phyloP scores from a whole-genome alignment of 2,888 invertebrate species.

The Adineta ricciae region DNA sequence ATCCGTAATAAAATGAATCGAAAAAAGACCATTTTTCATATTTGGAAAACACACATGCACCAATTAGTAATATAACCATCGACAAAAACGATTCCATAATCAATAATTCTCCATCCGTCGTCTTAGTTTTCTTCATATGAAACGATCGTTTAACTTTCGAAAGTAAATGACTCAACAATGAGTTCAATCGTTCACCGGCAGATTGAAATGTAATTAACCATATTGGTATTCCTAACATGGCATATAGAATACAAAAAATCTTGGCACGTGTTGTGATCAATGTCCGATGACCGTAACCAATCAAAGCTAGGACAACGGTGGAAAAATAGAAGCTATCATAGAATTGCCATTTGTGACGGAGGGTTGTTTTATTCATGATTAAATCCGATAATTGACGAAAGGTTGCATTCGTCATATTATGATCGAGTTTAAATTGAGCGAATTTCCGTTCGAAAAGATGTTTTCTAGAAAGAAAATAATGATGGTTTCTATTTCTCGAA shows the following conservation, averaged over 20 bases:
- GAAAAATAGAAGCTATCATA: neutral
- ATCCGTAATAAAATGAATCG: conserved; percentile 56
- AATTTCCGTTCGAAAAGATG: neutral
- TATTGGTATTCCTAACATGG: conserved; percentile 79
- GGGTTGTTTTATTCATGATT: neutral
- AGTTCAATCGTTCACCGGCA: conserved; percentile 92
- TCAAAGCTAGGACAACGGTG: neutral
- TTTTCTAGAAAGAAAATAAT: neutral
- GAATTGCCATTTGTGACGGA: neutral
- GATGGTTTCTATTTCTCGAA: too few relatives aligned
- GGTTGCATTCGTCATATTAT: neutral
- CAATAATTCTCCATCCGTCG: conserved; percentile 89
- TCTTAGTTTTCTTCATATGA: conserved; percentile 61
- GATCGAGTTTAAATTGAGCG: neutral
- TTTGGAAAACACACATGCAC: conserved; percentile 81
- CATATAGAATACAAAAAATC: conserved; percentile 79
- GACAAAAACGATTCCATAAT: conserved; percentile 64
- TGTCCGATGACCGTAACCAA: conserved; percentile 90
- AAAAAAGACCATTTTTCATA: conserved; percentile 96
- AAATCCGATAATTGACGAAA: neutral
- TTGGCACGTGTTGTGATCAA: conserved; percentile 93
- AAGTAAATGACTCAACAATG: conserved; percentile 90
- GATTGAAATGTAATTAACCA: conserved; percentile 98
- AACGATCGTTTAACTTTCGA: conserved; percentile 73
- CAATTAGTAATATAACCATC: conserved; percentile 81